Evolutionary conservation across 2,113 vertebrate genomes (phyloP).

Genomic region (Coregonus clupeaformis): DNA sequence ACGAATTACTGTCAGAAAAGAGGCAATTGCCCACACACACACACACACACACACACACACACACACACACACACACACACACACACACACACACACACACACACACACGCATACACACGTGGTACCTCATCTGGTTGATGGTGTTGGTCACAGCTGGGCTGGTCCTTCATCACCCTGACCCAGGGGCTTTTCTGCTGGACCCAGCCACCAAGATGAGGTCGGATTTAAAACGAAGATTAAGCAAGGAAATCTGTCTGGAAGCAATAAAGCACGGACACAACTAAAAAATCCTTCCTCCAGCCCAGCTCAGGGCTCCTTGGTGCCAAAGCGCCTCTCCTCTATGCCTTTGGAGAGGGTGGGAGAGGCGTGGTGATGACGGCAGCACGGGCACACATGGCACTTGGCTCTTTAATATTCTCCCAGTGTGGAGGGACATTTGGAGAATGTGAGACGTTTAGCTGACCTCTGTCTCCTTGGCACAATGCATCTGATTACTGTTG

Average conservation of each 20-base stretch:
- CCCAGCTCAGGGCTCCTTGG: not conserved
- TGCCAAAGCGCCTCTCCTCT: not conserved
- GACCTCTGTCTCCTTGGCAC: slow-evolving; percentile 32
- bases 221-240: slow-evolving; percentile 69
- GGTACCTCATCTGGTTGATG: slow-evolving; percentile 11
- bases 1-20: no score
- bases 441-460: slow-evolving; percentile 41
- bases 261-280: slow-evolving; percentile 45
- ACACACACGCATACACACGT: no score
- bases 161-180: slow-evolving; percentile 35
- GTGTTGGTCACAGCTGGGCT: slow-evolving; percentile 56
- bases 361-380: slow-evolving; percentile 9
- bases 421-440: slow-evolving; percentile 29
- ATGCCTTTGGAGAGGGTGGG: slow-evolving; percentile 1
- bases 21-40: no score
- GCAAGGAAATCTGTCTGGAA: slow-evolving; percentile 59
- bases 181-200: slow-evolving; percentile 46
- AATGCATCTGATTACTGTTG: slow-evolving; percentile 39
- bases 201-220: slow-evolving; percentile 49
- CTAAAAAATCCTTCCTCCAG: slow-evolving; percentile 17
- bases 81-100: no score
- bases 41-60: no score
- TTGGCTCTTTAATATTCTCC: slow-evolving; percentile 27
- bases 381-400: not conserved
- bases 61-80: no score